Evolutionary conservation across 2,888 invertebrate species (phyloP), one percentile per base, ranked within the genome.

Genomic region (Asteroscopus sphinx): DNA sequence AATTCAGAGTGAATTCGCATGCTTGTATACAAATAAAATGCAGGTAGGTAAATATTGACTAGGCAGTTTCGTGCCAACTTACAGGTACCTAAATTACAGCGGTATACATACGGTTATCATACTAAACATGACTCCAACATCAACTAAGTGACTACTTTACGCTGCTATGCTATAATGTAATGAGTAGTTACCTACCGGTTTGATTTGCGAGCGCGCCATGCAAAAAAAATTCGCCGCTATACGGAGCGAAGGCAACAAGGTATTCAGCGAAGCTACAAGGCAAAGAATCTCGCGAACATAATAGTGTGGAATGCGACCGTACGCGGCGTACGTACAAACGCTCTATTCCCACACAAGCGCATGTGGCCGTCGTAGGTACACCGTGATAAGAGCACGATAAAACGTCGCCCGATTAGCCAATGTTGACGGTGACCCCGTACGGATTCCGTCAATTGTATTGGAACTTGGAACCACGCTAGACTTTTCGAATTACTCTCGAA

Each of bases 181-280:
- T 84, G 80, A 81, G 79, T 77, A 71, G 77, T 67, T 76, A 67
- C 84, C 86, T 89, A 92, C 92, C 90, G 91, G 91, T 92, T 92
- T 86, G 86, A 90, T 90, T 90, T 89, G 87, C 82, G 87, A 88
- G 79, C 86, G 81, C 79, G 82, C 80, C 80, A 81, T 82, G 87
- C 89, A 92, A 93, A 93, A 93, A n/a, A 93, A 92, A 81, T 87
- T 91, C 88, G 91, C 91, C 89, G 90, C 90, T 90, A 87, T 84
- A 77, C 84, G 78, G 77, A 79, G 80, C 80, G 79, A 78, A 71
- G 61, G 74, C 59, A 68, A 74, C 69, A 80, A 69, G 69, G 76
- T 73, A 74, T 78, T 76, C 79, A 75, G 71, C 77, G 81, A 74
- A 82, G 76, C 80, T 79, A 81, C 86, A 82, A 77, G 77, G 85